These are phyloP conservation scores for Cheilosia variabilis DNA, from an alignment of 2,888 invertebrate genomes.

Conservation along the genomic window DNA sequence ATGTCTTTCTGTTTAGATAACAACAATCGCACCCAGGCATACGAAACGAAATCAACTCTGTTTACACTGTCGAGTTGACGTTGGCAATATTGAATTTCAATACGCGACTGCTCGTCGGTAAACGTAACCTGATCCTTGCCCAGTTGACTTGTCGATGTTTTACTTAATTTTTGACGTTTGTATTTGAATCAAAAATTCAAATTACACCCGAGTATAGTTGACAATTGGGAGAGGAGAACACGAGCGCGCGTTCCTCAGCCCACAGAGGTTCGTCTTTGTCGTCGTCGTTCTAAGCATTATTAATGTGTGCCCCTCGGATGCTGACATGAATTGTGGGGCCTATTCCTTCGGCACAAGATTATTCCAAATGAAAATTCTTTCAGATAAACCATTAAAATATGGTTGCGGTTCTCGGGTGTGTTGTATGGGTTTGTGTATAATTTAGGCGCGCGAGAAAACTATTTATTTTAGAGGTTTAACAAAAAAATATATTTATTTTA, in stretches of 20 bases:
- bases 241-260: too few relatives aligned
- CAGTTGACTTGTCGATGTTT: conserved; percentile 18
- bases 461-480: too few relatives aligned
- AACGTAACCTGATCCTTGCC: conserved; percentile 34
- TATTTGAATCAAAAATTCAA: background rate
- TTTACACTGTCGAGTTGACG: conserved; percentile 6
- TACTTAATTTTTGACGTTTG: conserved; percentile 6
- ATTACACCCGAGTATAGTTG: too few relatives aligned
- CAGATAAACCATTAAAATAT: conserved; percentile 64
- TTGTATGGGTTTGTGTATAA: conserved; percentile 2
- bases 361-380: conserved; percentile 64
- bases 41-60: too few relatives aligned
- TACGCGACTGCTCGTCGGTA: background rate
- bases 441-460: background rate
- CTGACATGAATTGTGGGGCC: conserved; percentile 34
- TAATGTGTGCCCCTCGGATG: too few relatives aligned
- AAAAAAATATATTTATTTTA: too few relatives aligned
- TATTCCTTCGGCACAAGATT: conserved; percentile 54
- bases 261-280: too few relatives aligned
- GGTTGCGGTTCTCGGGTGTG: conserved; percentile 34
- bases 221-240: too few relatives aligned
- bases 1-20: too few relatives aligned
- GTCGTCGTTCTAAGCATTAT: too few relatives aligned
- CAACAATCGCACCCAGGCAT: too few relatives aligned
- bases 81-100: conserved; percentile 33